Base-by-base conservation (phyloP, 2,797 vertebrate genomes). In the Epinephelus awoara region DNA sequence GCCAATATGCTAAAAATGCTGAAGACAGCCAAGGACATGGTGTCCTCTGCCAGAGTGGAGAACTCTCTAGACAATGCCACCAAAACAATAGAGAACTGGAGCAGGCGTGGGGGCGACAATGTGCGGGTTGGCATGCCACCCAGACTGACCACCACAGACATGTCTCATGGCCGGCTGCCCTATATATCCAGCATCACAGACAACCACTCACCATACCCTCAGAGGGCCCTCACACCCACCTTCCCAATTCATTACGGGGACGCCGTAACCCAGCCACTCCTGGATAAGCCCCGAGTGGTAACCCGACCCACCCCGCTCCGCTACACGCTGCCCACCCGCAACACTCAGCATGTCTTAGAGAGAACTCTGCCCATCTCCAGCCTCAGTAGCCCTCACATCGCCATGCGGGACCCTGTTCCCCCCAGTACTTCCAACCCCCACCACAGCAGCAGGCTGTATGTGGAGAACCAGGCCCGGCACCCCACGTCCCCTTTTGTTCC, bases 1-100 rank as follows among this genome's bases (percentile, higher is more conserved):
- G 97, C 96, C 84, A 98, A 97, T 1, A 97, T 99, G 94, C 94
- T 99, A 44, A 97, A 98, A 93, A 98, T 99, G 97, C 96, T 99
- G 77, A 96, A 97, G 93, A 97, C 97, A 0, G 98, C 98, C 75
- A 98, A 98, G 85, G 97, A 98, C 91, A 97, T 99, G 93, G 98
- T 99, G 85, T 97, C 96, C 0, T 97, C 97, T 0, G 96, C 97
- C 47, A 94, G 96, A 2, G 97, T 98, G 87, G 97, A 97, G 2
- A 96, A 96, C 89, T 99, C 98, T 0, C 93, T 99, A 74, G 97
- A 99, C 89, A 97, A 96, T 2, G 97, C 98, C 79, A 97, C 98
- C 38, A 97, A 97, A 86, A 97, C 97, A 61, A 95, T 98, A 1
- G 97, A 98, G 92, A 96, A 92, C 85, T 99, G 98, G 98, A 97